A percentile compares a stretch with the other conserved stretches of the same genome.
phyloP scores from a whole-genome alignment of 2,888 invertebrate species.

The Tridacna gigas region DNA sequence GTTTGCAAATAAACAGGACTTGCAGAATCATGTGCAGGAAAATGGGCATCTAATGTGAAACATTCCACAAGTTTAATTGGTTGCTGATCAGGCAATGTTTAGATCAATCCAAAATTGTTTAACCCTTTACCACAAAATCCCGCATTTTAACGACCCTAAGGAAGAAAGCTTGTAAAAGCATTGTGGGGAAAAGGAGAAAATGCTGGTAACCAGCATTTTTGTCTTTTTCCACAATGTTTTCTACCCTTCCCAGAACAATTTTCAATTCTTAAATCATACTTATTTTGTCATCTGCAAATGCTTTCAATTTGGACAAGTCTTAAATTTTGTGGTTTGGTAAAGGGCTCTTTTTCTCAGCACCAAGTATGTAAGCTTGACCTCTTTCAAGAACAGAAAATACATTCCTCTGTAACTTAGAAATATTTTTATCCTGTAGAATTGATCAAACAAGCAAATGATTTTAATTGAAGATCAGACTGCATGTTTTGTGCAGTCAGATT shows the following conservation, averaged over 20 bases:
- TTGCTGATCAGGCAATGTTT: not conserved
- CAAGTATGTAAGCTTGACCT: too few species aligned
- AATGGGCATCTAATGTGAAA: slow-evolving; percentile 20
- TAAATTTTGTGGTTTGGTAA: too few species aligned
- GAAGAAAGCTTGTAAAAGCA: not conserved
- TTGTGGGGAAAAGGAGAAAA: not conserved
- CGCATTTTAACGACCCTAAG: not conserved
- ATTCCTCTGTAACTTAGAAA: too few species aligned
- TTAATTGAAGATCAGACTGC: too few species aligned
- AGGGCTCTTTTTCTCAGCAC: too few species aligned
- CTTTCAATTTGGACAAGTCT: not conserved
- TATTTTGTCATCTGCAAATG: not conserved
- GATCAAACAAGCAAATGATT: too few species aligned
- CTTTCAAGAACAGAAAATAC: too few species aligned
- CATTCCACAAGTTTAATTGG: not conserved
- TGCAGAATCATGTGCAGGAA: not conserved
- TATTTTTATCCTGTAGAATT: too few species aligned
- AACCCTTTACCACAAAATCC: not conserved
- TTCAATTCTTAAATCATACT: too few species aligned
- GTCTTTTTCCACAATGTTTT: not conserved
- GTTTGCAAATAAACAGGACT: not conserved
- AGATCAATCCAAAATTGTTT: not conserved
- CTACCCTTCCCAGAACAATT: too few species aligned
- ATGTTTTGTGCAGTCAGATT: too few species aligned
- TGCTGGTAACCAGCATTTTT: slow-evolving; percentile 7